These are phyloP conservation scores for Mesitornis unicolor DNA, from an alignment of 2,113 vertebrate genomes.

Conservation along the genomic window DNA sequence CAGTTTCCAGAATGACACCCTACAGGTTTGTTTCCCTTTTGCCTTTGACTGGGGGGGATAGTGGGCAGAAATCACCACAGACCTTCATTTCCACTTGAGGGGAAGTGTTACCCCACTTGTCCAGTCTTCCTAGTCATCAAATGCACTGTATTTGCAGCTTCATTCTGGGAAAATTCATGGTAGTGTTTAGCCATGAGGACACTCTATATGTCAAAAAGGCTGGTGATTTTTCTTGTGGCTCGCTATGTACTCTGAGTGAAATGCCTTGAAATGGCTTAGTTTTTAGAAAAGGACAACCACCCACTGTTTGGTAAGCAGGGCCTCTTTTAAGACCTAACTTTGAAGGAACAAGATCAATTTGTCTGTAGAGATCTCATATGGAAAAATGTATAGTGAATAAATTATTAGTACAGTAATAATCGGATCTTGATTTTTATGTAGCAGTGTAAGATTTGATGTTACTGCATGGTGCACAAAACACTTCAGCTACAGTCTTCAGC, in stretches of 20 bases:
- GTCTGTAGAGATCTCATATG: neutral
- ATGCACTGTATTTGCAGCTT: neutral
- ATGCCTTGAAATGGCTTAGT: neutral
- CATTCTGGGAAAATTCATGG: neutral
- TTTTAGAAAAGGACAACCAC: neutral
- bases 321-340: neutral
- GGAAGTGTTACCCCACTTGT: rapidly evolving
- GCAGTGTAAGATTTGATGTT: neutral
- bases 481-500: neutral
- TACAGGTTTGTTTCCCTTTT: neutral
- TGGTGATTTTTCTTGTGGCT: neutral
- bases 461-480: neutral
- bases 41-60: too few relatives aligned
- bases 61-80: neutral
- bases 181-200: neutral
- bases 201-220: neutral
- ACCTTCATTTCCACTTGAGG: neutral
- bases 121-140: neutral
- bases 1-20: neutral
- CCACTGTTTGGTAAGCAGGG: neutral
- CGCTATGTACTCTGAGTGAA: neutral
- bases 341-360: neutral
- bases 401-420: neutral
- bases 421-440: neutral
- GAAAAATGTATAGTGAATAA: neutral